These are phyloP conservation scores for Pteromalus puparum DNA, from an alignment of 1,140 invertebrate species.

Conservation along the genomic window DNA sequence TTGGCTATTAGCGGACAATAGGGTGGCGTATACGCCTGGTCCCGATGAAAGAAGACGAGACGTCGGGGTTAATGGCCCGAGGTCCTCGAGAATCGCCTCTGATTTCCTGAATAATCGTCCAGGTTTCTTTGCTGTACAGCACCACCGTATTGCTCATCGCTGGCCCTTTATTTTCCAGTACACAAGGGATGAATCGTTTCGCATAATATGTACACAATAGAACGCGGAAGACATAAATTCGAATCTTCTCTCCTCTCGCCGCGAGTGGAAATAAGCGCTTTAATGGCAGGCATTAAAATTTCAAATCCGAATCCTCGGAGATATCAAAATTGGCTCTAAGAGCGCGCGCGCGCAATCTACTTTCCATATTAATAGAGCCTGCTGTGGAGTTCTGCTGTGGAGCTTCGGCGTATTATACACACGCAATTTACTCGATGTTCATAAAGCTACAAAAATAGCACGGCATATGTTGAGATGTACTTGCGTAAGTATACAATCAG, in stretches of 20 bases:
- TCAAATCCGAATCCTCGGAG: background rate
- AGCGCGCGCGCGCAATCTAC: background rate
- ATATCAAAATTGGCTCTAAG: background rate
- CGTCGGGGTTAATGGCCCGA: background rate
- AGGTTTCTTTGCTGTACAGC: background rate
- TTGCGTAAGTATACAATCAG: too few species aligned
- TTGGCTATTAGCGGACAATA: conserved; percentile 34
- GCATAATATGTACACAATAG: too few species aligned
- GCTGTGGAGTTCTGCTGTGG: background rate
- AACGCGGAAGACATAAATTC: too few species aligned
- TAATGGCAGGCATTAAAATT: background rate
- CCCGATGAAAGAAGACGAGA: conserved; percentile 19
- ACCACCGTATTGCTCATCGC: too few species aligned
- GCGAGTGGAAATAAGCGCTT: too few species aligned
- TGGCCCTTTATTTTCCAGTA: too few species aligned
- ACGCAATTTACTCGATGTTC: background rate
- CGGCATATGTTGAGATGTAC: too few species aligned
- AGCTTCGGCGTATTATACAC: background rate
- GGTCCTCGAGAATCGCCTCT: background rate
- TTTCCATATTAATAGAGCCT: background rate
- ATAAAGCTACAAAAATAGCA: conserved; percentile 17
- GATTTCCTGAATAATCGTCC: background rate
- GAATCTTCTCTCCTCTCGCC: too few species aligned
- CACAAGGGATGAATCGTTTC: too few species aligned
- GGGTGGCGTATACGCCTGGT: background rate